Evolutionary conservation across 2,797 vertebrate genomes (phyloP).

Genomic region (Anas flavirostris): DNA sequence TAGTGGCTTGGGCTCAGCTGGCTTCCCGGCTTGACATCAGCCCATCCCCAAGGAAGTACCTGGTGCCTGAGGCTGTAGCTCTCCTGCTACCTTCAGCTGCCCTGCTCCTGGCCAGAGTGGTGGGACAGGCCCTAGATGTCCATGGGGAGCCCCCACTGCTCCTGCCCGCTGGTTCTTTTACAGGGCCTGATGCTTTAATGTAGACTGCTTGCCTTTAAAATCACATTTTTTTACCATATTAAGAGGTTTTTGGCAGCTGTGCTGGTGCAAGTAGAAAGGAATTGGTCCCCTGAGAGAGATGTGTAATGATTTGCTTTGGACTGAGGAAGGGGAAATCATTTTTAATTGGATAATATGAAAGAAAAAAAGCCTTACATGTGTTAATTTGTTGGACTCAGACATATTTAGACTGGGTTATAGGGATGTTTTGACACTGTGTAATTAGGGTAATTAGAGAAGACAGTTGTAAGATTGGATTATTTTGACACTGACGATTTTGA

Average conservation of each 20-base stretch:
- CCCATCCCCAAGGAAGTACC: rapidly evolving
- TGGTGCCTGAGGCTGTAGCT: rapidly evolving
- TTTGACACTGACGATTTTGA: conserved; percentile 9
- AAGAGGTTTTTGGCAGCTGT: background rate
- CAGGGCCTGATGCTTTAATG: background rate
- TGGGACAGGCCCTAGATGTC: background rate
- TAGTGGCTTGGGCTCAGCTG: background rate
- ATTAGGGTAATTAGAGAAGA: conserved; percentile 13
- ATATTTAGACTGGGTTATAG: conserved; percentile 36
- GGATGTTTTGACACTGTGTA: background rate
- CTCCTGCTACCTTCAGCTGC: rapidly evolving
- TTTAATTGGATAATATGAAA: conserved; percentile 52
- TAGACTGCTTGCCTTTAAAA: background rate
- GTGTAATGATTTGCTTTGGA: conserved; percentile 59
- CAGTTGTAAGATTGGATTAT: background rate
- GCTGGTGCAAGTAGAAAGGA: conserved; percentile 21
- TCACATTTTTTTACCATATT: conserved; percentile 39
- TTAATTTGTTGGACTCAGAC: conserved; percentile 44
- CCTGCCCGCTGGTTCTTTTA: background rate
- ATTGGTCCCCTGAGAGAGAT: conserved; percentile 6
- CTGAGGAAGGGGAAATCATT: background rate
- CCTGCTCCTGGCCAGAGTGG: background rate
- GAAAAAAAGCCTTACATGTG: conserved; percentile 10
- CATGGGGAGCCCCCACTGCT: background rate
- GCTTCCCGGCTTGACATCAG: background rate